phyloP scores from a whole-genome alignment of 30 jellyfish, hydroid and myxozoan genomes.

The Aurelia sp. region DNA sequence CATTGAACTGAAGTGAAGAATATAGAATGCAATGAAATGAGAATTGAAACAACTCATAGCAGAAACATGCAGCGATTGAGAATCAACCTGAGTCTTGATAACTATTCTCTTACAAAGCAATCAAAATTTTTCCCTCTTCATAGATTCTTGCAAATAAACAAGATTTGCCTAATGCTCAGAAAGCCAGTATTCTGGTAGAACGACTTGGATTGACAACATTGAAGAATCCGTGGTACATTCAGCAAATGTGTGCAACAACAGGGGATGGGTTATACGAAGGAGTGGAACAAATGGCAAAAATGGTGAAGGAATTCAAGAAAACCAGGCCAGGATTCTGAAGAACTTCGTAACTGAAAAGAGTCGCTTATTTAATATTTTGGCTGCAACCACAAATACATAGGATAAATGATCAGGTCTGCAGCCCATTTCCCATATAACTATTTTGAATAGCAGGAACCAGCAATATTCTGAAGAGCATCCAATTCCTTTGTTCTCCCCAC shows the following conservation, averaged over 20 bases:
- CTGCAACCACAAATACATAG: not conserved
- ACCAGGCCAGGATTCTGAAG: not conserved
- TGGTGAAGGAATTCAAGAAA: constrained; percentile 77
- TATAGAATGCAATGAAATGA: no score
- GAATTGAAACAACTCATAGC: no score
- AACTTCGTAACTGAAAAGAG: not conserved
- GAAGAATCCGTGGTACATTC: constrained; percentile 84
- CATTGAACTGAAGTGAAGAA: no score
- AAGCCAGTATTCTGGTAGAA: constrained; percentile 52
- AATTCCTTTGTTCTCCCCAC: no score
- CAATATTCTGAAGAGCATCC: no score
- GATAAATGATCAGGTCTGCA: no score
- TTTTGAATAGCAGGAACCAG: no score
- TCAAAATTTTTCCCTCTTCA: no score
- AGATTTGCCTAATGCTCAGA: constrained; percentile 79
- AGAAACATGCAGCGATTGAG: no score
- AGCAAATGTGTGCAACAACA: constrained; percentile 84
- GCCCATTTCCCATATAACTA: no score
- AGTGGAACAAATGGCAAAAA: constrained; percentile 57
- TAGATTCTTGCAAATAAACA: constrained; percentile 89
- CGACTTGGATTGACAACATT: constrained; percentile 60
- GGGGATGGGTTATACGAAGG: constrained; percentile 96
- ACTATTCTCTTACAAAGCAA: no score
- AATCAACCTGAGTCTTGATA: no score
- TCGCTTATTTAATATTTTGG: not conserved